Evolutionary conservation across 1,140 invertebrate genomes (phyloP).

Genomic region (Trissolcus basalis): DNA sequence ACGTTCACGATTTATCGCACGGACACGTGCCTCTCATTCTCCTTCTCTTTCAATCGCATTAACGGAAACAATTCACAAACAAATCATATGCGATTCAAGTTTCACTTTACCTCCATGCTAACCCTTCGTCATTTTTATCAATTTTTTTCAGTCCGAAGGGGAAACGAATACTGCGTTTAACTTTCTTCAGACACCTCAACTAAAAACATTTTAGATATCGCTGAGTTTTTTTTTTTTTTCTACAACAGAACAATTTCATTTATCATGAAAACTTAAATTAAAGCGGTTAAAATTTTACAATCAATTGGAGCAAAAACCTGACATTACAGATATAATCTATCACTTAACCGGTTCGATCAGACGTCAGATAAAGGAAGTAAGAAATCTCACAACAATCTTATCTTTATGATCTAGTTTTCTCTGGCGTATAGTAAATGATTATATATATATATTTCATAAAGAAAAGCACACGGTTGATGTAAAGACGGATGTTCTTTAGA

Average conservation of each 20-base stretch:
- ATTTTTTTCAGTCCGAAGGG: too few species aligned
- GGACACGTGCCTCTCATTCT: constrained; percentile 67
- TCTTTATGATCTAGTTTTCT: constrained; percentile 34
- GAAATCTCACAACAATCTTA: constrained; percentile 41
- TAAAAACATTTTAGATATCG: too few species aligned
- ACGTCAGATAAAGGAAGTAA: constrained; percentile 32
- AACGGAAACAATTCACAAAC: neutral
- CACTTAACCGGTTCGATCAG: constrained; percentile 33
- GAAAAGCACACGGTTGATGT: constrained; percentile 33
- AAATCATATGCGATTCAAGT: neutral
- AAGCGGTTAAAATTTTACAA: constrained; percentile 35
- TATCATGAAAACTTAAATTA: neutral
- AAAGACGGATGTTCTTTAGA: constrained; percentile 50
- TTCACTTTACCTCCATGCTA: too few species aligned
- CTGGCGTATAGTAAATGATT: constrained; percentile 30
- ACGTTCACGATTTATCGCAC: constrained; percentile 74
- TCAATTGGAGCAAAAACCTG: constrained; percentile 28
- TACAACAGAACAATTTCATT: too few species aligned
- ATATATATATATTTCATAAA: constrained; percentile 43
- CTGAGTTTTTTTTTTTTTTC: too few species aligned
- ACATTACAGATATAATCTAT: constrained; percentile 37
- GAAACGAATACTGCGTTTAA: too few species aligned
- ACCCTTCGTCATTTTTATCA: too few species aligned
- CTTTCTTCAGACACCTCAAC: too few species aligned
- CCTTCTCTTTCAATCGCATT: neutral